These are phyloP conservation scores for Caenorhabditis afra DNA, from an alignment of 2,888 invertebrate species.

Conservation along the genomic window DNA sequence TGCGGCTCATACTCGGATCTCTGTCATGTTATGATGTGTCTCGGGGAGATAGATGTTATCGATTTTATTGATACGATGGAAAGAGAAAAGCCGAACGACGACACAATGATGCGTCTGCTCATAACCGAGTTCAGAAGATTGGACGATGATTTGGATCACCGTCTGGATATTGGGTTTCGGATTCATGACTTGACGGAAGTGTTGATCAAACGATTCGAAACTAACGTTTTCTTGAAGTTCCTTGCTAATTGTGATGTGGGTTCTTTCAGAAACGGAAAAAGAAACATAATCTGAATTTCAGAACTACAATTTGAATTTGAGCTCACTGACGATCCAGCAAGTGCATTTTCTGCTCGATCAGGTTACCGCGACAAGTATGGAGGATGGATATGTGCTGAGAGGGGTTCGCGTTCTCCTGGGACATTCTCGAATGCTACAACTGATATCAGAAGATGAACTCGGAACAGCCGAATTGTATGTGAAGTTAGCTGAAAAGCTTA, in stretches of 20 bases:
- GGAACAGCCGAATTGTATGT: conserved; percentile 34
- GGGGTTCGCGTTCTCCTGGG: conserved; percentile 20
- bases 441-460: conserved; percentile 35
- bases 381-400: conserved; percentile 28
- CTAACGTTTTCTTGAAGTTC: conserved; percentile 26
- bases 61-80: conserved; percentile 31
- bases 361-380: neutral
- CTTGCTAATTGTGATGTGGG: conserved; percentile 29
- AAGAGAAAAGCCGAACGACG: conserved; percentile 27
- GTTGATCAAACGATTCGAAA: conserved; percentile 9
- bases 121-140: conserved; percentile 34
- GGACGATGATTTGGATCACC: conserved; percentile 20
- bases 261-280: neutral
- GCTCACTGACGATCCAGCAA: conserved; percentile 10
- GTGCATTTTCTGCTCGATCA: conserved; percentile 12
- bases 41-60: conserved; percentile 20
- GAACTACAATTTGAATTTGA: conserved; percentile 16
- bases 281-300: conserved; percentile 1
- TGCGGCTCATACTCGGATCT: conserved; percentile 42
- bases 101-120: conserved; percentile 19
- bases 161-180: conserved; percentile 22
- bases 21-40: conserved; percentile 27
- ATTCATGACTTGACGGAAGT: conserved; percentile 34
- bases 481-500: conserved; percentile 21
- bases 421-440: conserved; percentile 26